Evolutionary conservation across 2,888 invertebrate species (phyloP), one percentile per base, ranked within the genome.

Genomic region (Idaea biselata): DNA sequence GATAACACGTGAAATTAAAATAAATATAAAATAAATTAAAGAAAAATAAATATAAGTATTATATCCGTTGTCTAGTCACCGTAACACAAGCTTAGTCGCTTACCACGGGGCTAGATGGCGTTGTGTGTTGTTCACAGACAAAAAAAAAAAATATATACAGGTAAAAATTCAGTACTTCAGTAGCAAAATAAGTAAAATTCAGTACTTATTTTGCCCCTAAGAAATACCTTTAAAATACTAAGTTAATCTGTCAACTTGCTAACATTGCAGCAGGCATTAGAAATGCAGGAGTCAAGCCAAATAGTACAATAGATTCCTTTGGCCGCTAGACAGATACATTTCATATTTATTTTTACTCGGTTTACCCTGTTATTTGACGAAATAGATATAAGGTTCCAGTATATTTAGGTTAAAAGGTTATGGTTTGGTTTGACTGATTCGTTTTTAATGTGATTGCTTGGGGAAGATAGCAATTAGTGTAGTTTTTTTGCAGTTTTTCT

Each of bases 281-380:
- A 66, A 58, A 76, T 78, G 74, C 79, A 74, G 72, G 71, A 63
- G 33, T 17, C 65, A 16, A 59, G 81, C 82, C 81, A 81, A 81
- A 73, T 69, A 68, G 64, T 72, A 78, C 78, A 80, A 78, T 78
- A 65, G 73, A 73, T 69, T 64, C 69, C 55, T 58, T 78, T 81
- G 79, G 81, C 70, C 17, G 60, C 4, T 0, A n/a, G 78, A 81
- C 80, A 81, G 69, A 64, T 67, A 69, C 74, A 60, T 63, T 61
- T 59, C 55, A 62, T 55, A 55, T 55, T 32, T 62, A 62, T 58
- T 58, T 25, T 62, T 61, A 58, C 33, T 33, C 8, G 16, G 58
- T 17, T 55, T 55, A 55, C 17, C 16, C 16, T 55, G 16, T 58
- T 65, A 65, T 63, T 65, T 44, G 44, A 44, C 44, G 44, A 44